A percentile compares a stretch with the other conserved stretches of the same genome.
phyloP scores from a whole-genome alignment of 2,113 vertebrate genomes.

The Pogonocichla stellata region DNA sequence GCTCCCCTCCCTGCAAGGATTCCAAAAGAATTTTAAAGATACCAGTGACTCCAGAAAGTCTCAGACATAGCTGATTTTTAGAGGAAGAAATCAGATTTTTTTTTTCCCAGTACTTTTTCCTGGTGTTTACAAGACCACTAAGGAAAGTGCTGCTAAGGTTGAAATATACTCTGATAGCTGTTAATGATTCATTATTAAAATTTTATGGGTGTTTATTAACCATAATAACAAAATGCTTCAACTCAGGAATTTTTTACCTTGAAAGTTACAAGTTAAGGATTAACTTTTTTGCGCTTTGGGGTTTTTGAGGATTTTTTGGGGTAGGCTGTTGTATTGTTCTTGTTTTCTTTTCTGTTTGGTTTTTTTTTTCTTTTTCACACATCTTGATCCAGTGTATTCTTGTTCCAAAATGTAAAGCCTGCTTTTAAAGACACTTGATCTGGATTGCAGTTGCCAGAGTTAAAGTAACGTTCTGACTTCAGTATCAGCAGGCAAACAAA shows the following conservation, averaged over 20 bases:
- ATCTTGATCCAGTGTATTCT: not conserved
- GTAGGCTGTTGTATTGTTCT: not conserved
- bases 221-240: not conserved
- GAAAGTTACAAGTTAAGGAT: not conserved
- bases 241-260: not conserved
- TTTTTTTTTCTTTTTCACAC: fast-evolving
- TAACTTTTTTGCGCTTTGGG: not conserved
- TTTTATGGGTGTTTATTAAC: not conserved
- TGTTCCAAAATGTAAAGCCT: not conserved
- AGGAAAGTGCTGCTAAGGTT: not conserved
- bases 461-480: not conserved
- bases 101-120: not conserved
- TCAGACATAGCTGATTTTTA: not conserved
- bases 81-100: not conserved
- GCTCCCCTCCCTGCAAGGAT: not conserved
- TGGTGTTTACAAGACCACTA: not conserved
- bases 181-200: not conserved
- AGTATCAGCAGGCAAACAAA: not conserved
- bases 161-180: not conserved
- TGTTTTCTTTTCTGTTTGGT: not conserved
- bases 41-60: not conserved
- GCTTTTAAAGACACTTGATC: not conserved
- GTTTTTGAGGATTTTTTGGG: not conserved
- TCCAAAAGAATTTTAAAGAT: not conserved
- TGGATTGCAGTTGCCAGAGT: not conserved